Evolutionary conservation across 2,113 vertebrate genomes (phyloP).

Genomic region (Empidonax alnorum): DNA sequence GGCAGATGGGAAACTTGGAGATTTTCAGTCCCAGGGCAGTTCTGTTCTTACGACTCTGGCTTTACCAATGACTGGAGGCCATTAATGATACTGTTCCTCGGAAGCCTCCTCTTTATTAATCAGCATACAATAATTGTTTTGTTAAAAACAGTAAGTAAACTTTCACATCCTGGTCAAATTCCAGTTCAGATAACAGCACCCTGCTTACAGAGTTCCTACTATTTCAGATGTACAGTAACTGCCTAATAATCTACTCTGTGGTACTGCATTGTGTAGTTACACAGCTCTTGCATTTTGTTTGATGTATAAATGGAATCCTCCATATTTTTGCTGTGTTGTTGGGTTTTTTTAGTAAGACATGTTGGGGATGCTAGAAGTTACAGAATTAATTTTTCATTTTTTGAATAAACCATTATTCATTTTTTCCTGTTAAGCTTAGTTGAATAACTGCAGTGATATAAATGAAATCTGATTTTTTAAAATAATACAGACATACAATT

Average conservation of each 20-base stretch:
- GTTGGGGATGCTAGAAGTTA: background rate
- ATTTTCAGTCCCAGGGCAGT: background rate
- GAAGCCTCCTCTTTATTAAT: background rate
- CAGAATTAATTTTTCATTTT: no score
- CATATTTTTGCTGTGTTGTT: background rate
- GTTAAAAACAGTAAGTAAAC: background rate
- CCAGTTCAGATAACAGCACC: background rate
- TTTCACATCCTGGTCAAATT: conserved; percentile 16
- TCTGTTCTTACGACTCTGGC: background rate
- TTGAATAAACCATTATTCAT: background rate
- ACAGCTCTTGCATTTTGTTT: background rate
- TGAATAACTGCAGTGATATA: background rate
- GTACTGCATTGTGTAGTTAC: background rate
- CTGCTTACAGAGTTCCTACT: background rate
- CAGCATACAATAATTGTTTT: background rate
- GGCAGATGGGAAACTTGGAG: background rate
- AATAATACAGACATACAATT: background rate
- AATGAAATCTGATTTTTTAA: background rate
- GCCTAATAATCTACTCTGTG: background rate
- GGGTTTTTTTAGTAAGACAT: background rate
- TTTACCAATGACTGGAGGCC: background rate
- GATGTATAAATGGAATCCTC: background rate
- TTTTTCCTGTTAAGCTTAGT: background rate
- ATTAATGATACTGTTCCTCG: background rate
- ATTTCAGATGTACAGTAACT: background rate